Base-by-base conservation (phyloP, 2,888 invertebrate species). In the Hemistola chrysoprasaria region DNA sequence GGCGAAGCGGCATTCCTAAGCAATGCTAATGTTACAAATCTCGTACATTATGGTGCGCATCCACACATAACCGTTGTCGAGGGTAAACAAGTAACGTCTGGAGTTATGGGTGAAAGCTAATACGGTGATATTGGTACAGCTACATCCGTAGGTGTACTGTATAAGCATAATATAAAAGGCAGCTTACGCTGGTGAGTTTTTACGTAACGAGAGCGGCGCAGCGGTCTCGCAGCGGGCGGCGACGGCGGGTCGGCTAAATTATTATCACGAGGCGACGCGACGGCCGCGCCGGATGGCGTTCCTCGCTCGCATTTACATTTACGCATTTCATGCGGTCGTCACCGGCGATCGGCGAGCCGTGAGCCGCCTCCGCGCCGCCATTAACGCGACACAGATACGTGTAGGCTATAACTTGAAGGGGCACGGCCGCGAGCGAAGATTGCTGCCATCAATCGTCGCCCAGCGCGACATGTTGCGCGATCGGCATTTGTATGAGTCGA, bases 271-370 rank as follows among this genome's bases (percentile, higher is more conserved):
- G 45, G 30, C 50, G 47, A 40, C 50, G 44, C 40, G 30, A 40
- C 28, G 27, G 38, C 39, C 41, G 24, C 40, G 44, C 50, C 51
- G 52, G 52, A 48, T 50, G 51, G 32, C 47, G 45, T 55, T 58
- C 51, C 59, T 55, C 57, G 62, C 65, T 57, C 65, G 62, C 73
- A 74, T 77, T 70, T 69, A 66, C 74, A 72, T 74, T 66, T 61
- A 73, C 74, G 71, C 78, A 69, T 69, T 75, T 72, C 70, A 74
- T 75, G 72, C 72, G 70, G 56, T 65, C 65, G 71, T 65, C 68
- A 61, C 59, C 71, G 66, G 51, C 71, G 69, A 59, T 59, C 66
- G 67, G 16, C 16, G 16, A 16, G 16, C 16, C 16, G 16, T 4
- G 16, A 16, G 16, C 65, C 71, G 75, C 62, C 68, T 64, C 67